A percentile compares a stretch with the other conserved stretches of the same genome.
These are phyloP conservation scores for Synanceia verrucosa DNA, from an alignment of 2,797 vertebrate genomes.

Conservation along the genomic window DNA sequence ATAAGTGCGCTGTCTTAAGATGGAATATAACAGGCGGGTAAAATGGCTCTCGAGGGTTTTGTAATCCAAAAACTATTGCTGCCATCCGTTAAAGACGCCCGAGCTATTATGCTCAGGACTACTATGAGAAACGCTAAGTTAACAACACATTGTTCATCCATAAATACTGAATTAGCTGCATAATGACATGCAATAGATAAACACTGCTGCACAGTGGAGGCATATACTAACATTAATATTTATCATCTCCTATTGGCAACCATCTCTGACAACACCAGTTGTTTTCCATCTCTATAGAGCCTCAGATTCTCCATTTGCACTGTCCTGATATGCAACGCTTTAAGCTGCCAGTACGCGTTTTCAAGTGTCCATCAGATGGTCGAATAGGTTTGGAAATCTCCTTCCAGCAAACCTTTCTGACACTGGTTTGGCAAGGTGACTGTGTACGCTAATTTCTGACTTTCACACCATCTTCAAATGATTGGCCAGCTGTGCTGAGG, in stretches of 20 bases:
- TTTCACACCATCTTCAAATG: background rate
- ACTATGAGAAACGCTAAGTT: conserved; percentile 26
- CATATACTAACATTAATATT: background rate
- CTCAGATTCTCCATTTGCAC: background rate
- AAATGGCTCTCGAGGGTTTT: background rate
- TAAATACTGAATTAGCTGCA: conserved; percentile 31
- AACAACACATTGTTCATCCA: conserved; percentile 6
- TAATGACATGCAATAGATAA: background rate
- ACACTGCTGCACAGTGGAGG: background rate
- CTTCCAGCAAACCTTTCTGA: background rate
- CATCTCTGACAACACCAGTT: background rate
- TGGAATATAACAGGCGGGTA: background rate
- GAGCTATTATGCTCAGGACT: conserved; percentile 2
- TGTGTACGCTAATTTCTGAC: background rate
- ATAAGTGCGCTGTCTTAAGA: background rate
- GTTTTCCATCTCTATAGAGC: background rate
- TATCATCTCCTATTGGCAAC: background rate
- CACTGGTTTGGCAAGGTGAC: background rate
- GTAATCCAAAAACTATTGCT: conserved; percentile 5
- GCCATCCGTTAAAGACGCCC: conserved; percentile 10
- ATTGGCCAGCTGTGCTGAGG: background rate
- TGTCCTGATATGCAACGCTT: background rate
- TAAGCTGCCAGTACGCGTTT: background rate
- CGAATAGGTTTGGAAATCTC: background rate
- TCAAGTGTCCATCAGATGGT: background rate